Evolutionary conservation across 2,113 vertebrate genomes (phyloP).

Genomic region (Semicossyphus pulcher): DNA sequence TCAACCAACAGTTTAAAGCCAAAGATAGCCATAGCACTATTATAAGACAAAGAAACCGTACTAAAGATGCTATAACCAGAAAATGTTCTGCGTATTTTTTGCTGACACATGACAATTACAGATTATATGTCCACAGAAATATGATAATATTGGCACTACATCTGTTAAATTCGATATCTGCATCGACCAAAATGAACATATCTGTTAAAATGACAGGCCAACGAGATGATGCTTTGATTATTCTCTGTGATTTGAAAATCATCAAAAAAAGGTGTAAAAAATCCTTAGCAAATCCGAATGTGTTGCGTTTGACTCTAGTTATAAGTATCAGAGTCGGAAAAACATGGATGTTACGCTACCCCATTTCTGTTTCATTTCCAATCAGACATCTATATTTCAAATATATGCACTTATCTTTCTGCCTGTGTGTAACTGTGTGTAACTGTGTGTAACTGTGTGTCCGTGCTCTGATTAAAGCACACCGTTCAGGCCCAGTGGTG

Average conservation of each 20-base stretch:
- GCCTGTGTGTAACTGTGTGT: slow-evolving; percentile 40
- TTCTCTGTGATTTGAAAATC: too few species aligned
- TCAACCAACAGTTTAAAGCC: too few species aligned
- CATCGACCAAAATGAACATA: too few species aligned
- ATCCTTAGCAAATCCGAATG: too few species aligned
- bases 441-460: slow-evolving; percentile 39
- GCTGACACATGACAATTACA: neutral
- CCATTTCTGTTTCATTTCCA: slow-evolving; percentile 12
- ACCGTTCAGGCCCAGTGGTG: slow-evolving; percentile 66
- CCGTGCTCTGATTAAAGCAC: slow-evolving; percentile 77
- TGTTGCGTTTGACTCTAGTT: neutral
- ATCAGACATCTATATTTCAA: slow-evolving; percentile 14
- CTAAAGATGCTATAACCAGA: neutral
- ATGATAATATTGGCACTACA: too few species aligned
- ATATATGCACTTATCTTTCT: slow-evolving; percentile 26
- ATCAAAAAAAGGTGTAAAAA: too few species aligned
- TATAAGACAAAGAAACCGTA: neutral
- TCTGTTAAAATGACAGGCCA: too few species aligned
- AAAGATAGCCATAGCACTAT: too few species aligned
- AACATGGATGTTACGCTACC: neutral
- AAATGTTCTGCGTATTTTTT: neutral
- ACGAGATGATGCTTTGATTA: too few species aligned
- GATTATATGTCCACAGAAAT: too few species aligned
- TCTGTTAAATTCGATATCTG: too few species aligned
- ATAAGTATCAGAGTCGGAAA: neutral